Evolutionary conservation across 2,888 invertebrate species (phyloP), one percentile per base, ranked within the genome.

Genomic region (Leucophenga montana): DNA sequence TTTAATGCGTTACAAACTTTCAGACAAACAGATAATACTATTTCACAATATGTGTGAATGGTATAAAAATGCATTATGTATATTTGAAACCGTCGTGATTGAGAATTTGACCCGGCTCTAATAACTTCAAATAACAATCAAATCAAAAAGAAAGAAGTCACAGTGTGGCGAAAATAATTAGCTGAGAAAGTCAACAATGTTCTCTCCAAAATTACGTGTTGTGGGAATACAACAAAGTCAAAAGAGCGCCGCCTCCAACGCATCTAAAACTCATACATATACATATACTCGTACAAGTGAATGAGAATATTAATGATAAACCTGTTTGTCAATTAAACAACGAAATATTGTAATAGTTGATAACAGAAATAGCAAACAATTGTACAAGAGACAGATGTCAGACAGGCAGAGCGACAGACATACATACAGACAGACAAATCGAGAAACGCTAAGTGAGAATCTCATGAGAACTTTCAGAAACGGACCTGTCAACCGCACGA

Each of bases 321-420:
- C 81, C 81, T 83, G 81, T 81, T 81, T 81, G 83, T 83, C 81
- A 81, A 83, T 81, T 83, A 81, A 81, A 81, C 83, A 80, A 78
- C 75, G 77, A 71, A 67, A 83, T 81, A 83, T 79, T 81, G 81
- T 81, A 83, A 81, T 81, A 81, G 83, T 81, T 81, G 81, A 81
- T 81, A 81, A 81, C 81, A 80, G 75, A 74, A 79, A 81, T 71
- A 67, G 76, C 78, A 81, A 81, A 81, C 81, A 81, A 64, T 64
- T 22, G 27, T 27, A 64, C 62, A 22, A 48, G 16, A 27, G 13
- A 14, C 57, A 50, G 50, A 6, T 50, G 50, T 50, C 16, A 39
- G 5, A 39, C 39, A 54, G 50, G 5, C 16, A 8, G 39, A 39
- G 9, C 16, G 54, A 54, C 18, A 54, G 22, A 18, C 22, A 22